A percentile compares a stretch with the other conserved stretches of the same genome.
These are phyloP conservation scores for Catagonus wagneri DNA, from an alignment of 2,113 vertebrate genomes.

Conservation along the genomic window DNA sequence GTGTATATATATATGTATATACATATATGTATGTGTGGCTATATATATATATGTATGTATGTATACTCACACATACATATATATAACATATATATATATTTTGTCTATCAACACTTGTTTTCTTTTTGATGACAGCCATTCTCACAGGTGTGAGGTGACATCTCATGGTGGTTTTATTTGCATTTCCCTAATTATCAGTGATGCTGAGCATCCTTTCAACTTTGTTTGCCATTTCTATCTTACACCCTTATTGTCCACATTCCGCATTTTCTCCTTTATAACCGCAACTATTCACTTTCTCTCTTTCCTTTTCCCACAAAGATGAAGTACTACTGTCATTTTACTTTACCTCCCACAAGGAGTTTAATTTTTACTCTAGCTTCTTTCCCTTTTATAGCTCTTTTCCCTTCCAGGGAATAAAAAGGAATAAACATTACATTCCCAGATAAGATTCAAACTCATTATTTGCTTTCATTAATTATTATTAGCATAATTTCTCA, in stretches of 20 bases:
- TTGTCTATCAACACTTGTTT: neutral
- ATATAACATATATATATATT: too few species aligned
- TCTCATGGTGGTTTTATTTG: neutral
- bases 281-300: neutral
- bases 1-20: too few species aligned
- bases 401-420: neutral
- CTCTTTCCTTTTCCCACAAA: neutral
- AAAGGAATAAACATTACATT: neutral
- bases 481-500: neutral
- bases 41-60: too few species aligned
- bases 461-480: conserved; percentile 11
- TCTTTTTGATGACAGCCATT: neutral
- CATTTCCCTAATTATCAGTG: neutral
- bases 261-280: neutral
- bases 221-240: neutral
- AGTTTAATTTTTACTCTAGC: neutral
- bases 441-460: neutral
- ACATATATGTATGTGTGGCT: too few species aligned
- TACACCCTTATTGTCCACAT: neutral
- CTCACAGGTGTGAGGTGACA: neutral
- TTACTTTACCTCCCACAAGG: neutral
- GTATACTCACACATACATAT: too few species aligned
- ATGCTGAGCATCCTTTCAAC: neutral
- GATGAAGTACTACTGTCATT: neutral
- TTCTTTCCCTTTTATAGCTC: neutral